Conservation (phyloP, 2,113 vertebrate species). For the Mesitornis unicolor region DNA sequence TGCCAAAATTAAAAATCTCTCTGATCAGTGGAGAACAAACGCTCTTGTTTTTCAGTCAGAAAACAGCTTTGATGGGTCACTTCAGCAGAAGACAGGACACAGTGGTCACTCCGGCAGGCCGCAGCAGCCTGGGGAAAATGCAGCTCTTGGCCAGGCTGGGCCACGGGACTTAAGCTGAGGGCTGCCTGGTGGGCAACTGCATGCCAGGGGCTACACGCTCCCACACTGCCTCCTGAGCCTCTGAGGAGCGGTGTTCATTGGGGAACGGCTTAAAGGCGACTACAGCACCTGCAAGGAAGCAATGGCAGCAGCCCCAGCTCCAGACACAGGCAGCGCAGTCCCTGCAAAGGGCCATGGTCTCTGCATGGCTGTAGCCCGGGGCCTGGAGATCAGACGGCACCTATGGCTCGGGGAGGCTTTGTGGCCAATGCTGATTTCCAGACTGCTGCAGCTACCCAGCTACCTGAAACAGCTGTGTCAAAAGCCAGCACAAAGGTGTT, state of each 20-base stretch:
- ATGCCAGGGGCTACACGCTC: accelerated
- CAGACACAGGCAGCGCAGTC: accelerated
- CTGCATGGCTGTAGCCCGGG: accelerated
- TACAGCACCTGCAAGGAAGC: not conserved
- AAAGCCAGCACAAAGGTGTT: not conserved
- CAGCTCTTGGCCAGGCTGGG: not conserved
- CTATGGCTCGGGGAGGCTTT: accelerated
- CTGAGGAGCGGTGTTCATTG: accelerated
- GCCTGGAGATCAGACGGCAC: too few relatives aligned
- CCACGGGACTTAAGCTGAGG: too few relatives aligned
- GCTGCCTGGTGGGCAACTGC: accelerated
- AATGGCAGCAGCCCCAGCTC: not conserved
- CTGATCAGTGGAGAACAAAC: not conserved
- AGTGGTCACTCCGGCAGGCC: not conserved
- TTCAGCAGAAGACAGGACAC: not conserved
- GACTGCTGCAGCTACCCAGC: not conserved
- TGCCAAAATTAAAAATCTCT: not conserved
- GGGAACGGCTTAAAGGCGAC: accelerated
- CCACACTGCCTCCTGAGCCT: accelerated
- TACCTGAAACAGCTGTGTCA: not conserved
- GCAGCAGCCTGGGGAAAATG: accelerated
- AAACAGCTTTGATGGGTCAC: not conserved
- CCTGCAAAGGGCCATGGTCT: accelerated
- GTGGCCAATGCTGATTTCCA: not conserved
- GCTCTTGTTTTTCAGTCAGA: not conserved